Conservation (phyloP, 2,113 vertebrate genomes). For the Heterotis niloticus region DNA sequence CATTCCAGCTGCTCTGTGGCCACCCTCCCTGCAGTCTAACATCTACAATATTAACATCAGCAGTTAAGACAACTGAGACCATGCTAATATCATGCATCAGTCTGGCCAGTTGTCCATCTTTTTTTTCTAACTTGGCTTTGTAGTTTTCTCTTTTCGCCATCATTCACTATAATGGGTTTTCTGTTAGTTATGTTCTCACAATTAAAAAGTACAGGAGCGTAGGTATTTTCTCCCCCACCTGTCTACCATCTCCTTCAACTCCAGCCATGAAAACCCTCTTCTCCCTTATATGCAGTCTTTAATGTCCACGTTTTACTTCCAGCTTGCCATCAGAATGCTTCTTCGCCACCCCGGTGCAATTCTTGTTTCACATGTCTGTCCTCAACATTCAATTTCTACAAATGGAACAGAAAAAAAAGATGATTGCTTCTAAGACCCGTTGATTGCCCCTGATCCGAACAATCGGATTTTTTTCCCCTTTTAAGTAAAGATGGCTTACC, state of each 20-base stretch:
- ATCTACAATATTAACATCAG: slow-evolving; percentile 9
- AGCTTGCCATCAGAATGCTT: not conserved
- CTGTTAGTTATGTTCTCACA: not conserved
- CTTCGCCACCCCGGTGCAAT: slow-evolving; percentile 9
- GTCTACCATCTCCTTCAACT: not conserved
- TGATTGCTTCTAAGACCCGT: slow-evolving; percentile 17
- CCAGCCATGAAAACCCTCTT: not conserved
- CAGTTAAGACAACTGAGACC: slow-evolving; percentile 9
- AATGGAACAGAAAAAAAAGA: slow-evolving; percentile 23
- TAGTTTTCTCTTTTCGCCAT: not conserved
- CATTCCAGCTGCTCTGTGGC: not conserved
- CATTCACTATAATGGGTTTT: not conserved
- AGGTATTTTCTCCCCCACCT: not conserved
- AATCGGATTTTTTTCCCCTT: slow-evolving; percentile 27
- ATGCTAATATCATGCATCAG: slow-evolving; percentile 11
- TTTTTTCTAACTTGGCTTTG: not conserved
- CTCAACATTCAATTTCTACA: slow-evolving; percentile 9
- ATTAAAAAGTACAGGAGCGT: not conserved
- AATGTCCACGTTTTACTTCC: not conserved
- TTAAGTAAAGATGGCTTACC: slow-evolving; percentile 24
- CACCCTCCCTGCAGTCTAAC: not conserved
- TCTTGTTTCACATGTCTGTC: slow-evolving; percentile 14
- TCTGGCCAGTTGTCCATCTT: not conserved
- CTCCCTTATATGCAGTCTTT: not conserved
- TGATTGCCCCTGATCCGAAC: slow-evolving; percentile 23